Evolutionary conservation across 1,140 invertebrate species (phyloP).

Genomic region (Sinella curviseta): DNA sequence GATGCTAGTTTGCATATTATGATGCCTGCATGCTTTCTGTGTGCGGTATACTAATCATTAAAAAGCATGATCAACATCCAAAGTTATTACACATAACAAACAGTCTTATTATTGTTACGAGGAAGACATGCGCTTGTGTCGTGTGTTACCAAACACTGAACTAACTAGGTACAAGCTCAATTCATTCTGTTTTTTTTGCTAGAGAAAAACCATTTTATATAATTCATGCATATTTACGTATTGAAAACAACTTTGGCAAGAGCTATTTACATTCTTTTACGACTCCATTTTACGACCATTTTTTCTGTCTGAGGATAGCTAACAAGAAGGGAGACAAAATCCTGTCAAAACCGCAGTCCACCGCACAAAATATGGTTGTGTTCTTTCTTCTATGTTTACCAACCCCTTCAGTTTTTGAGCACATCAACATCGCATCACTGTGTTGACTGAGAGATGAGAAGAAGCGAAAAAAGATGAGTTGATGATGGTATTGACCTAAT

Average conservation of each 20-base stretch:
- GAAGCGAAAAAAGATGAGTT: neutral
- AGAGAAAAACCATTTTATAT: no score
- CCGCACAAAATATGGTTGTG: neutral
- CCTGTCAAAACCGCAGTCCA: constrained; percentile 23
- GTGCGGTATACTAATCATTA: no score
- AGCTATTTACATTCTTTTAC: constrained; percentile 2
- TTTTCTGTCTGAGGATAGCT: neutral
- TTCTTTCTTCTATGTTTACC: constrained; percentile 18
- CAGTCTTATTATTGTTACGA: no score
- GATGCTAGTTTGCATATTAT: neutral
- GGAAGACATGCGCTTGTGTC: no score
- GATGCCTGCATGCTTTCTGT: neutral
- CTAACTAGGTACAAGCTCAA: no score
- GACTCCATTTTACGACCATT: constrained; percentile 1
- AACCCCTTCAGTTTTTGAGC: constrained; percentile 22
- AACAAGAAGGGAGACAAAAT: constrained; percentile 22
- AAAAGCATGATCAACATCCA: no score
- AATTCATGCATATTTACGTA: neutral
- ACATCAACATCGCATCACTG: neutral
- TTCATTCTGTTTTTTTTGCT: no score
- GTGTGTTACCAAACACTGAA: no score
- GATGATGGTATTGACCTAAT: constrained; percentile 24
- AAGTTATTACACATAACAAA: no score
- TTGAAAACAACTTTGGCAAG: neutral
- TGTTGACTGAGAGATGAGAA: neutral